Conservation (phyloP, 2,797 vertebrate genomes). For the Pseudopleuronectes americanus region DNA sequence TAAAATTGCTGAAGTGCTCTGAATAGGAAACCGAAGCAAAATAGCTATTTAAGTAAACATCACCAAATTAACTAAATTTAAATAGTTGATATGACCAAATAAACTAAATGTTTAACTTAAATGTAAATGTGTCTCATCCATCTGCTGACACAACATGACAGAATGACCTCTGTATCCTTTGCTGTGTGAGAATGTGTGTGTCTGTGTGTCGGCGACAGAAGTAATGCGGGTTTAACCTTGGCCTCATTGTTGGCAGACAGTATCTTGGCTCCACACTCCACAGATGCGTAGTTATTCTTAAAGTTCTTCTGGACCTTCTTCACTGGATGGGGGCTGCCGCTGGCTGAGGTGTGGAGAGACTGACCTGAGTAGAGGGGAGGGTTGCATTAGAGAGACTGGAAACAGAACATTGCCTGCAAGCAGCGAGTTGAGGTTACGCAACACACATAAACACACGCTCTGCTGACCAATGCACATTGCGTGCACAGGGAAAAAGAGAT, state of each 20-base stretch:
- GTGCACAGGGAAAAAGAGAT: constrained; percentile 9
- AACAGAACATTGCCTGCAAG: constrained; percentile 4
- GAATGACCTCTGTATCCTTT: neutral
- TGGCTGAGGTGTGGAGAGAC: constrained; percentile 91
- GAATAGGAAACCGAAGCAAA: constrained; percentile 6
- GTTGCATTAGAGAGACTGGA: constrained; percentile 18
- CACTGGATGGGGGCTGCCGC: constrained; percentile 87
- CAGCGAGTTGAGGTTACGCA: constrained; percentile 49
- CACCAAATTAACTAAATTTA: neutral
- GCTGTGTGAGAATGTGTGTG: neutral
- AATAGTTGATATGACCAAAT: neutral
- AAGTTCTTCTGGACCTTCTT: constrained; percentile 99
- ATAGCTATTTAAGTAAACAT: neutral
- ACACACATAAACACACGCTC: constrained; percentile 46
- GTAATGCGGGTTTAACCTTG: constrained; percentile 85
- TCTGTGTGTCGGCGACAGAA: constrained; percentile 13
- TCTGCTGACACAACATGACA: constrained; percentile 20
- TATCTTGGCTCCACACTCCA: constrained; percentile 99
- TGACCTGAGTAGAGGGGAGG: constrained; percentile 84
- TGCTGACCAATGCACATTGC: constrained; percentile 39
- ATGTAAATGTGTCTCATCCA: neutral
- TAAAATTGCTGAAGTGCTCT: constrained; percentile 98
- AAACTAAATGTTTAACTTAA: neutral
- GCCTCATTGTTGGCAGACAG: constrained; percentile 96
- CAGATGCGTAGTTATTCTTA: constrained; percentile 98